Base-by-base conservation (phyloP, 1,140 invertebrate species). In the Drosophila pachea region DNA sequence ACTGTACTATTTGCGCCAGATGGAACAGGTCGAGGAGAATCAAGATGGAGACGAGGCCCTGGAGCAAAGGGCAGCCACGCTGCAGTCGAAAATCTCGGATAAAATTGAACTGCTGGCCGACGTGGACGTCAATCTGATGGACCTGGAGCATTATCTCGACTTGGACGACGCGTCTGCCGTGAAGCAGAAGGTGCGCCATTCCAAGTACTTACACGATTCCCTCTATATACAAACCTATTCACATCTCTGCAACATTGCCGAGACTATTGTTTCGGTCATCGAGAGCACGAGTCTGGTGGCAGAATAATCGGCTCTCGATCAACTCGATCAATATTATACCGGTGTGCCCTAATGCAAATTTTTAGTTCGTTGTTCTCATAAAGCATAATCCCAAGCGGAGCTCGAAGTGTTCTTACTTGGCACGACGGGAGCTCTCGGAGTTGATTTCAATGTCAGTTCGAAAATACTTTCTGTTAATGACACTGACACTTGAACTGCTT, bases 161-260 rank as follows among this genome's bases (percentile, higher is more conserved):
- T 38, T 52, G 5, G 16, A 45, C 31, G 32, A 54, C 22, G 29
- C 38, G 0, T 36, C 16, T n/a, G 48, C 42, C 4, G 76, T 84
- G 0, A 40, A 50, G 8, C 61, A 33, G 2, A 76, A 65, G 6
- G 29, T 84, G 6, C 61, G 47, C n/a, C 68, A 54, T 11, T 78
- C 73, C 0, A 88, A 87, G 38, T 74, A 66, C 22, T 87, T 79
- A 62, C 73, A 72, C 0, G 87, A 88, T 49, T 16, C 83, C 0
- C 68, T 88, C 5, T 88, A 87, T 12, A 75, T 88, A 7, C 87
- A 88, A 33, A 88, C 87, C 9, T 88, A 88, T 48, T 74, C 83
- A 0, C 81, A 81, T 56, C 31, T 88, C n/a, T 87, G 87, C 40
- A 71, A 79, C 47, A 69, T 87, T 50, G 61, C 71, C 1, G 87